Percentiles rank a stretch among this genome's conserved stretches.
Conservation (phyloP, 1,140 invertebrate genomes). For the Augochlora pura region DNA sequence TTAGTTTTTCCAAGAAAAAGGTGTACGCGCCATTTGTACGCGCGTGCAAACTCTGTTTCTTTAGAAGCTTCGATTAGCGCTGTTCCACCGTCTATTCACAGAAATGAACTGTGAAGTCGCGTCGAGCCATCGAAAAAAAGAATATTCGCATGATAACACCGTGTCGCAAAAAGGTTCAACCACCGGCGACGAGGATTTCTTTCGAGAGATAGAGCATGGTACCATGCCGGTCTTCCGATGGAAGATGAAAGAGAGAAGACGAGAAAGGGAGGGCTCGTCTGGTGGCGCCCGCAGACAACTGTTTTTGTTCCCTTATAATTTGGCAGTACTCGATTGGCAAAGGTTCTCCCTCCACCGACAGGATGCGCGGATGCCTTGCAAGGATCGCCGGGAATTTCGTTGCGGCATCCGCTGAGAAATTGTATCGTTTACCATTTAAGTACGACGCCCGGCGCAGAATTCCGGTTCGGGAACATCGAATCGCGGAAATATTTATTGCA, state of each 20-base stretch:
- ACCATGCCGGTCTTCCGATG: background rate
- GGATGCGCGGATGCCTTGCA: slow-evolving; percentile 38
- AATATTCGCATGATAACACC: background rate
- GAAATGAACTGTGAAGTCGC: background rate
- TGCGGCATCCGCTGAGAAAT: slow-evolving; percentile 24
- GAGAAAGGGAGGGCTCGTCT: slow-evolving; percentile 24
- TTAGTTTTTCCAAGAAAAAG: no score
- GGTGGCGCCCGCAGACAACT: slow-evolving; percentile 49
- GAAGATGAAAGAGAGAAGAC: background rate
- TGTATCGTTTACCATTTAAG: slow-evolving; percentile 42
- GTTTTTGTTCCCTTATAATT: slow-evolving; percentile 47
- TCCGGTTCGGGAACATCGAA: background rate
- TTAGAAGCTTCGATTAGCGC: no score
- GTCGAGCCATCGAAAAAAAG: background rate
- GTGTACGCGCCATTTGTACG: no score
- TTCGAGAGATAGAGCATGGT: slow-evolving; percentile 13
- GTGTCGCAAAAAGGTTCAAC: background rate
- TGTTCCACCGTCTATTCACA: background rate
- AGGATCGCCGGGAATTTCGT: slow-evolving; percentile 35
- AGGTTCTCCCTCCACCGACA: slow-evolving; percentile 27
- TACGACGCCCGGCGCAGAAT: background rate
- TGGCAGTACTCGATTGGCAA: slow-evolving; percentile 29
- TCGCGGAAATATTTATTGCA: background rate
- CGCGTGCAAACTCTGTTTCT: no score
- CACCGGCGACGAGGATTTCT: slow-evolving; percentile 5